Conservation (phyloP, 2,888 invertebrate genomes). For the Polydesmus complanatus region DNA sequence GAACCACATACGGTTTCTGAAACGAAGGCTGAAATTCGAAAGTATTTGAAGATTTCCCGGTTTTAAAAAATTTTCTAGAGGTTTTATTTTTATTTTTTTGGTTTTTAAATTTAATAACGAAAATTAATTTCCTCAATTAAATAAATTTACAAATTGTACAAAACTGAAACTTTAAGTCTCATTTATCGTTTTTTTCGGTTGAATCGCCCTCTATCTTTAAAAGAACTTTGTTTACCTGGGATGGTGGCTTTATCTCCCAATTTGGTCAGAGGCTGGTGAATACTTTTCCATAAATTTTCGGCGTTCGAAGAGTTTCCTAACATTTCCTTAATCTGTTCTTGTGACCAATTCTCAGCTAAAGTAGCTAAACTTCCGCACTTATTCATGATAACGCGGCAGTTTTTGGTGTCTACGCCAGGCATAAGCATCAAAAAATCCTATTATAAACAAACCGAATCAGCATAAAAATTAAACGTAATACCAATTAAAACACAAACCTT, state of each 20-base stretch:
- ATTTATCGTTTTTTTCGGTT: too few relatives aligned
- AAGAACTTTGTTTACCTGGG: too few relatives aligned
- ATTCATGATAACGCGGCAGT: conserved; percentile 60
- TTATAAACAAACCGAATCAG: neutral
- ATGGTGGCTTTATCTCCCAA: neutral
- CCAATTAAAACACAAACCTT: conserved; percentile 33
- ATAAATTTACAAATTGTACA: too few relatives aligned
- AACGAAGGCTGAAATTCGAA: too few relatives aligned
- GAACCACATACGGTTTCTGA: too few relatives aligned
- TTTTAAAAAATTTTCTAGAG: too few relatives aligned
- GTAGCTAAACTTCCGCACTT: conserved; percentile 51
- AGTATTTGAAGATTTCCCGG: too few relatives aligned
- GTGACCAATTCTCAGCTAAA: conserved; percentile 28
- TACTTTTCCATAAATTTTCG: conserved; percentile 29
- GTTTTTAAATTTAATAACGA: too few relatives aligned
- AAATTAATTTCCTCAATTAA: too few relatives aligned
- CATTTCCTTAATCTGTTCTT: conserved; percentile 55
- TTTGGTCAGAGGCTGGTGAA: conserved; percentile 24
- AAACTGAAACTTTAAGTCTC: too few relatives aligned
- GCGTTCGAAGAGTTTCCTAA: conserved; percentile 45
- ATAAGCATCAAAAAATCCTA: conserved; percentile 65
- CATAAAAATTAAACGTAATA: neutral
- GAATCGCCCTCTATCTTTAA: too few relatives aligned
- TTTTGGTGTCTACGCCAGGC: conserved; percentile 78
- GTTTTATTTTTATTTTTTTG: too few relatives aligned